These are phyloP conservation scores for Dryobates pubescens DNA, from an alignment of 2,797 vertebrate genomes.

Conservation along the genomic window DNA sequence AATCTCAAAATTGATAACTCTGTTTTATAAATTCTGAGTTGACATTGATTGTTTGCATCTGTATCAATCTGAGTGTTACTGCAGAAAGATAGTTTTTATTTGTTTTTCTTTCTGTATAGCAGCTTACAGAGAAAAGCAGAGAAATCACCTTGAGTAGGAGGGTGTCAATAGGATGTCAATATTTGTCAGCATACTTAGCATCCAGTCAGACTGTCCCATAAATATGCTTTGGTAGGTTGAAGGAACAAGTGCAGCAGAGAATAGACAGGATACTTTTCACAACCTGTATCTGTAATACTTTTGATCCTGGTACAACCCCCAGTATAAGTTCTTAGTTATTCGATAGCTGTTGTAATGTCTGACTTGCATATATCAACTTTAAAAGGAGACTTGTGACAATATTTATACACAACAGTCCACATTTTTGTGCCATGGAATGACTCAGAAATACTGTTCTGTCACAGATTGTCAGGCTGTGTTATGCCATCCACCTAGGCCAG, in stretches of 20 bases:
- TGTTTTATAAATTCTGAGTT: background rate
- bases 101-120: background rate
- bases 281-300: background rate
- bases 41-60: background rate
- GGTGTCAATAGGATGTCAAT: background rate
- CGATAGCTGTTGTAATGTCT: background rate
- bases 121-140: background rate
- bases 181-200: background rate
- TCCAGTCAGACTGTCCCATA: background rate
- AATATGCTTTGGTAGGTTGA: background rate
- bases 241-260: background rate
- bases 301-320: background rate
- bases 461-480: slow-evolving; percentile 16
- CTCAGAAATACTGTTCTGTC: slow-evolving; percentile 6
- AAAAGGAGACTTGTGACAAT: background rate
- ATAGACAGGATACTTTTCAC: background rate
- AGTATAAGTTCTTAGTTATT: background rate
- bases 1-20: background rate
- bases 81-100: background rate
- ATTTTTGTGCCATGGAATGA: background rate
- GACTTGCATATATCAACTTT: background rate
- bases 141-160: background rate
- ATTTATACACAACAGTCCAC: background rate
- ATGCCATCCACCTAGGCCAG: background rate
- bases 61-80: background rate